Conservation (phyloP, 2,797 vertebrate genomes). For the Poecilia velifera region DNA sequence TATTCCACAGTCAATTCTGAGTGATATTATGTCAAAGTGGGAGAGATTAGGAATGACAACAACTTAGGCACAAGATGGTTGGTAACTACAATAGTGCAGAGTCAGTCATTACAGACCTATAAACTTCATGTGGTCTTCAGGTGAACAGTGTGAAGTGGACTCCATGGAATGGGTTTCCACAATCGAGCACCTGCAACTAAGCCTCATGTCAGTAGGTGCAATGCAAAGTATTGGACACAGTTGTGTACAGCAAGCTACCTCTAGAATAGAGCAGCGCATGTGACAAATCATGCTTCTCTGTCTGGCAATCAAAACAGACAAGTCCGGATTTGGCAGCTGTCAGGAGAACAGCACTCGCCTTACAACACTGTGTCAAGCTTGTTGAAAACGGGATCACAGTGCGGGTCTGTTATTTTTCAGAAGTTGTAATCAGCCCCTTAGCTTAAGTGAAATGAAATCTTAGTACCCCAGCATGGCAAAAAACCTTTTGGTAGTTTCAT, state of each 20-base stretch:
- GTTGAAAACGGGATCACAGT: background rate
- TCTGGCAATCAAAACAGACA: background rate
- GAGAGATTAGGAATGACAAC: background rate
- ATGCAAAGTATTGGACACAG: background rate
- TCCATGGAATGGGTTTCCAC: background rate
- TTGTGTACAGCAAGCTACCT: background rate
- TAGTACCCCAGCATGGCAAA: background rate
- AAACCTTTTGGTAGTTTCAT: background rate
- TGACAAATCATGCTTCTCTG: background rate
- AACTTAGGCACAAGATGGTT: background rate
- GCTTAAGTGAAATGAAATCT: background rate
- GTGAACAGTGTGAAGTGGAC: background rate
- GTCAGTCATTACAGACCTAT: background rate
- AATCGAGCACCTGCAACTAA: background rate
- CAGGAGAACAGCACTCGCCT: background rate
- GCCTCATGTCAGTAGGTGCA: background rate
- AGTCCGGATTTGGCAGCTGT: background rate
- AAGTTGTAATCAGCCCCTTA: background rate
- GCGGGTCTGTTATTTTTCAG: background rate
- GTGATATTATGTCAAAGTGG: background rate
- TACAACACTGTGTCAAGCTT: background rate
- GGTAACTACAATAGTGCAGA: background rate
- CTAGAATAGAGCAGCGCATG: background rate
- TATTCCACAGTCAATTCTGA: background rate
- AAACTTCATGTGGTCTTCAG: background rate